A percentile compares a stretch with the other conserved stretches of the same genome.
These are phyloP conservation scores for Darevskia nairensis DNA, from an alignment of 2,797 vertebrate genomes.

Conservation along the genomic window DNA sequence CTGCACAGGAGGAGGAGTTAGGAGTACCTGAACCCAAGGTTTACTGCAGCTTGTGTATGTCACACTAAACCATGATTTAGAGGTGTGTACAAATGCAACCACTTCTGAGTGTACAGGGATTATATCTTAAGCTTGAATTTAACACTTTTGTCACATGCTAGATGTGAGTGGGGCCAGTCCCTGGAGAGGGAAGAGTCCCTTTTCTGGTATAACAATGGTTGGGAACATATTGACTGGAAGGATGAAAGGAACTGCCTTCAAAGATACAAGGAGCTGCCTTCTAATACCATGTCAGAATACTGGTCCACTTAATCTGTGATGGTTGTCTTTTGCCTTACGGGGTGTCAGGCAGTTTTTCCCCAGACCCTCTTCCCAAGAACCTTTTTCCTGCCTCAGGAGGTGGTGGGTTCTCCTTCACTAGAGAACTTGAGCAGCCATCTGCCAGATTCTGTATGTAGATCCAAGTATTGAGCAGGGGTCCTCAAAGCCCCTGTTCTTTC, in stretches of 20 bases:
- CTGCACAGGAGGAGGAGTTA: not conserved
- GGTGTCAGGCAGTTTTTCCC: not conserved
- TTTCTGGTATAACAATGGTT: not conserved
- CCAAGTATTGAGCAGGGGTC: not conserved
- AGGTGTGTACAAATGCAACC: not conserved
- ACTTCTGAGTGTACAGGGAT: not conserved
- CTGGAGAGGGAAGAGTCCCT: too few species aligned
- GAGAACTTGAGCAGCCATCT: not conserved
- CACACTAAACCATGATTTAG: not conserved
- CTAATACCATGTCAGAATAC: not conserved
- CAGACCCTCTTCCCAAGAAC: not conserved
- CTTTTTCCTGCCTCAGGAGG: not conserved
- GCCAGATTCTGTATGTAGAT: not conserved
- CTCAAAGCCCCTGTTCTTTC: not conserved
- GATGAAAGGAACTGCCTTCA: not conserved
- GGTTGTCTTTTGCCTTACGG: not conserved
- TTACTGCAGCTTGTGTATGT: not conserved
- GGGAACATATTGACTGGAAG: not conserved
- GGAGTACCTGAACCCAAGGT: not conserved
- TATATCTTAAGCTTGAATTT: not conserved
- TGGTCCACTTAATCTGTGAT: not conserved
- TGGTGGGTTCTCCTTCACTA: too few species aligned
- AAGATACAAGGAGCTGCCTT: not conserved
- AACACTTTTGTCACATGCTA: not conserved
- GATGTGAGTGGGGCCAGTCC: too few species aligned